A percentile compares a stretch with the other conserved stretches of the same genome.
Evolutionary conservation across 2,113 vertebrate genomes (phyloP).

Genomic region (Macrotus californicus): DNA sequence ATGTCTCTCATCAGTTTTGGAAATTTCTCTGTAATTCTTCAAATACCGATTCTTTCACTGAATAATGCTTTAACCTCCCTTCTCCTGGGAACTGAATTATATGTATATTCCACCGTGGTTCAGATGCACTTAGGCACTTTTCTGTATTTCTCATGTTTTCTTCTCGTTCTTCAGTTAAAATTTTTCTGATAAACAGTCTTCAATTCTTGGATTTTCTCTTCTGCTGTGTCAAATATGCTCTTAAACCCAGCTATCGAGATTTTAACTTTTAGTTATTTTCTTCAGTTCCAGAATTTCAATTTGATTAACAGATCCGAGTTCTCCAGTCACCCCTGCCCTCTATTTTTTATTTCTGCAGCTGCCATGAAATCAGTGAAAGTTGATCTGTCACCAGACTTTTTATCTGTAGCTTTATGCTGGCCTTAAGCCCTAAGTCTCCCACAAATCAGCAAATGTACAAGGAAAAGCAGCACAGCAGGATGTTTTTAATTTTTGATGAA

Average conservation of each 20-base stretch:
- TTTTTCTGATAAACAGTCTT: not conserved
- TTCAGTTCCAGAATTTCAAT: not conserved
- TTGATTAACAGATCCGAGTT: not conserved
- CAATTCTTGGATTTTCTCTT: not conserved
- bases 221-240: not conserved
- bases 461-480: not conserved
- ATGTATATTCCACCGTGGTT: not conserved
- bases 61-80: not conserved
- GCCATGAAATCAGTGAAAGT: not conserved
- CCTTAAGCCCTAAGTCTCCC: not conserved
- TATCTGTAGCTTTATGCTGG: not conserved
- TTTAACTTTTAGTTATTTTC: not conserved
- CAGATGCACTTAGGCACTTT: not conserved
- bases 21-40: not conserved
- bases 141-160: not conserved
- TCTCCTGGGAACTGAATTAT: not conserved
- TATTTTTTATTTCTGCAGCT: not conserved
- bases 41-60: not conserved
- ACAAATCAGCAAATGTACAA: not conserved
- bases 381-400: not conserved
- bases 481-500: not conserved
- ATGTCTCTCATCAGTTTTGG: not conserved
- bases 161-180: not conserved
- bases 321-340: not conserved
- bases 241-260: not conserved